Evolutionary conservation across 2,888 invertebrate species (phyloP).

Genomic region (Diarsia brunnea): DNA sequence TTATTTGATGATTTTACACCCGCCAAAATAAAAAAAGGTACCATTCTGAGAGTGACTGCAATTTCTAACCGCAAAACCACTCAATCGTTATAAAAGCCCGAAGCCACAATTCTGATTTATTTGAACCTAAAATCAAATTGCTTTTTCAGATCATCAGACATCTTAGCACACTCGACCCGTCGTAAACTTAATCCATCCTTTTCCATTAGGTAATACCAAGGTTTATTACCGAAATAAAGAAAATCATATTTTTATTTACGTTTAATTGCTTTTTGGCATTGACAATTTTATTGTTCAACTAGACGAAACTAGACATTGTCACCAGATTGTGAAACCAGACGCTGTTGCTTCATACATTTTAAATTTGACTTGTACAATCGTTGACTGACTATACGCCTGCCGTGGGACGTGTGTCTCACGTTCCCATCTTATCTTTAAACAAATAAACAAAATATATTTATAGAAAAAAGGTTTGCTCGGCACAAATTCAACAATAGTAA

Average conservation of each 20-base stretch:
- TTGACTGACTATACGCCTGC: neutral
- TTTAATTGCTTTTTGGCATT: no score
- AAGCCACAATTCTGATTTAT: neutral
- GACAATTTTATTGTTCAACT: no score
- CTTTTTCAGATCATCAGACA: no score
- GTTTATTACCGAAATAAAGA: neutral
- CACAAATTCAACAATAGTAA: neutral
- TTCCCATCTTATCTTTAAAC: neutral
- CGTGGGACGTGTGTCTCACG: neutral
- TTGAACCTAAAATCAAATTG: neutral
- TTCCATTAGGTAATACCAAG: neutral
- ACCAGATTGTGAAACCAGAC: no score
- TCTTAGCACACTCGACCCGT: neutral
- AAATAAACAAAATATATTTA: constrained; percentile 1
- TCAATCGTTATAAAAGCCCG: neutral
- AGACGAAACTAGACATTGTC: no score
- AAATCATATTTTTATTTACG: neutral
- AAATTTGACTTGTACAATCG: no score
- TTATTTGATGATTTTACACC: no score
- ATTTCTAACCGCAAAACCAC: neutral
- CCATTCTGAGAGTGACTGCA: neutral
- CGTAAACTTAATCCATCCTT: neutral
- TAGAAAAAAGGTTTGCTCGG: neutral
- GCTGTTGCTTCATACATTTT: neutral
- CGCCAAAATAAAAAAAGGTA: no score